Evolutionary conservation across 2,113 vertebrate species (phyloP).

Genomic region (Paralichthys olivaceus): DNA sequence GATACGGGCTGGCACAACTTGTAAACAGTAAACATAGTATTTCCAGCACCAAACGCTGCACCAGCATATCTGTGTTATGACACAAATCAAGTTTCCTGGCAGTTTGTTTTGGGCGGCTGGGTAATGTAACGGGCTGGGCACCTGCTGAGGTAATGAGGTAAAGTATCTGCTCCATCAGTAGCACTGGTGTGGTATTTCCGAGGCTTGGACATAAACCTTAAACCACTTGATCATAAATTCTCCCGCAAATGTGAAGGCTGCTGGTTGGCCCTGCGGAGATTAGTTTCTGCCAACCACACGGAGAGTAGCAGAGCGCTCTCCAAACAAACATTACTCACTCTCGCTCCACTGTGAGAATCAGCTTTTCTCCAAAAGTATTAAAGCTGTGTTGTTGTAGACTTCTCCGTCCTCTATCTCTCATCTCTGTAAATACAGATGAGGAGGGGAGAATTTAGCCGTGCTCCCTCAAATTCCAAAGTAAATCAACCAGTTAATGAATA

Average conservation of each 20-base stretch:
- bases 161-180: slow-evolving; percentile 63
- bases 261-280: slow-evolving; percentile 48
- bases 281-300: slow-evolving; percentile 63
- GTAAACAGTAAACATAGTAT: slow-evolving; percentile 51
- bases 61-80: slow-evolving; percentile 15
- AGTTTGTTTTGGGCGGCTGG: slow-evolving; percentile 48
- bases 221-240: slow-evolving; percentile 74
- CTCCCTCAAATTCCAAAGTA: not conserved
- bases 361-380: slow-evolving; percentile 17
- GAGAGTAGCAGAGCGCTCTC: slow-evolving; percentile 40
- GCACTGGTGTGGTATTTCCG: slow-evolving; percentile 64
- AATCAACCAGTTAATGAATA: not conserved
- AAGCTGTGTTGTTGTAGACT: slow-evolving; percentile 8
- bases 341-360: slow-evolving; percentile 46
- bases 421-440: slow-evolving; percentile 31
- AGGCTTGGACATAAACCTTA: slow-evolving; percentile 64
- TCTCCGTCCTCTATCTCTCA: not conserved
- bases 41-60: not conserved
- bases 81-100: slow-evolving; percentile 25
- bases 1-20: slow-evolving; percentile 13
- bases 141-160: slow-evolving; percentile 74
- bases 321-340: slow-evolving; percentile 55
- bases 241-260: slow-evolving; percentile 57
- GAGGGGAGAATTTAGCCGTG: not conserved
- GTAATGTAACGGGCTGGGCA: slow-evolving; percentile 40